Evolutionary conservation across 2,797 vertebrate species (phyloP).

Genomic region (Malacoctenus gilli): DNA sequence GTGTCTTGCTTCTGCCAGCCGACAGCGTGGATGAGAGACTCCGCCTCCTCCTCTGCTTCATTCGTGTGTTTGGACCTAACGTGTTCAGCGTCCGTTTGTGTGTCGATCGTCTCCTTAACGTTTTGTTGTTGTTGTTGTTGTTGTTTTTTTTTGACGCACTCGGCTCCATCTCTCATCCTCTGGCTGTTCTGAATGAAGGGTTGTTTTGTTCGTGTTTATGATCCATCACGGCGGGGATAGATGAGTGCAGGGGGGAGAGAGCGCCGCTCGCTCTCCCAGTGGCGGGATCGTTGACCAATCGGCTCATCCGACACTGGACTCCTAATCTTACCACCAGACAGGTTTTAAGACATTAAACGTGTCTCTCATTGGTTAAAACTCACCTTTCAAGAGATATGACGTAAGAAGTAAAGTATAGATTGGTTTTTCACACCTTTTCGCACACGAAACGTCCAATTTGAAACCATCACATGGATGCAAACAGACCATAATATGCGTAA

Average conservation of each 20-base stretch:
- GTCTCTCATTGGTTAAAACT: too few relatives aligned
- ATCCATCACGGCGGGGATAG: constrained; percentile 75
- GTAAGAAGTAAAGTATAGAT: too few relatives aligned
- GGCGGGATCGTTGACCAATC: constrained; percentile 58
- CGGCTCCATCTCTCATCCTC: constrained; percentile 69
- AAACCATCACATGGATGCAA: too few relatives aligned
- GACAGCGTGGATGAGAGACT: too few relatives aligned
- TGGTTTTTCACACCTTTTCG: too few relatives aligned
- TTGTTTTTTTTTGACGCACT: constrained; percentile 82
- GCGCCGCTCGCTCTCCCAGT: constrained; percentile 58
- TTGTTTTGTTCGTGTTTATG: constrained; percentile 43
- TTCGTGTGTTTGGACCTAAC: too few relatives aligned
- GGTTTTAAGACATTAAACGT: too few relatives aligned
- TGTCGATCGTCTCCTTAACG: constrained; percentile 58
- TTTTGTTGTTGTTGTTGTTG: constrained; percentile 32
- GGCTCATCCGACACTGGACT: constrained; percentile 66
- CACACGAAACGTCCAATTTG: too few relatives aligned
- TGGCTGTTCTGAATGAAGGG: constrained; percentile 82
- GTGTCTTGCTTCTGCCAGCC: too few relatives aligned
- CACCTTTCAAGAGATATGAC: too few relatives aligned
- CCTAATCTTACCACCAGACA: too few relatives aligned
- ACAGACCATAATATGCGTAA: too few relatives aligned
- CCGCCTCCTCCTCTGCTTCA: constrained; percentile 69
- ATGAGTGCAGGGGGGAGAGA: constrained; percentile 77
- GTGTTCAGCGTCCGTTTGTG: constrained; percentile 60